Conservation (phyloP, 1,140 invertebrate genomes). For the Xylocopa sonorina region DNA sequence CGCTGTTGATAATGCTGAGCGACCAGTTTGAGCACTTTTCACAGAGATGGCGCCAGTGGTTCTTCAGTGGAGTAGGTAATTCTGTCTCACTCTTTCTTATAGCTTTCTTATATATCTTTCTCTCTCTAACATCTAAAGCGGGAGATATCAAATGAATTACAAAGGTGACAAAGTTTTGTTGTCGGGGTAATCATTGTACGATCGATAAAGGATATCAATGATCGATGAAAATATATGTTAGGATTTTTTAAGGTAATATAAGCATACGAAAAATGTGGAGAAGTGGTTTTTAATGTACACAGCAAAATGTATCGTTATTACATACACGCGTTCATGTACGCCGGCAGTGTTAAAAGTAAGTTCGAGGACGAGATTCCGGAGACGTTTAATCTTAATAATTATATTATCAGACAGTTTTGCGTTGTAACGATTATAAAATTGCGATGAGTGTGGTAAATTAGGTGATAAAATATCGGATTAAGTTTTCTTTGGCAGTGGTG, state of each 20-base stretch:
- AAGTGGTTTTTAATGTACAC: slow-evolving; percentile 33
- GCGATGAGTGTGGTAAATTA: slow-evolving; percentile 31
- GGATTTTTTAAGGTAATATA: slow-evolving; percentile 29
- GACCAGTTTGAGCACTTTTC: too few species aligned
- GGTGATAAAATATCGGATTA: slow-evolving; percentile 50
- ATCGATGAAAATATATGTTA: background rate
- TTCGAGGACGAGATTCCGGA: background rate
- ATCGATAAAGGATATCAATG: background rate
- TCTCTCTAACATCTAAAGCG: too few species aligned
- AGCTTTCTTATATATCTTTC: too few species aligned
- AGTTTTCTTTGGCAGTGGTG: slow-evolving; percentile 79
- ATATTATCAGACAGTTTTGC: slow-evolving; percentile 35
- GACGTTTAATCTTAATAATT: slow-evolving; percentile 16
- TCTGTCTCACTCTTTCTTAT: too few species aligned
- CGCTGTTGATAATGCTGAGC: too few species aligned
- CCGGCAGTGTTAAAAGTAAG: slow-evolving; percentile 13
- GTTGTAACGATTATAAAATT: slow-evolving; percentile 25
- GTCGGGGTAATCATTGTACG: too few species aligned
- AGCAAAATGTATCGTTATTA: slow-evolving; percentile 45
- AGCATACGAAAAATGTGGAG: slow-evolving; percentile 30
- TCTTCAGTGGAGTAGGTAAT: too few species aligned
- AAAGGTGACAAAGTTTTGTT: too few species aligned
- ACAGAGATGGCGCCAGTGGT: too few species aligned
- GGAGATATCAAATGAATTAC: too few species aligned
- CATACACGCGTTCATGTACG: slow-evolving; percentile 15